Base-by-base conservation (phyloP, 30 jellyfish, hydroid and myxozoan species). In the Aurelia aurita complex sp. Pacific region DNA sequence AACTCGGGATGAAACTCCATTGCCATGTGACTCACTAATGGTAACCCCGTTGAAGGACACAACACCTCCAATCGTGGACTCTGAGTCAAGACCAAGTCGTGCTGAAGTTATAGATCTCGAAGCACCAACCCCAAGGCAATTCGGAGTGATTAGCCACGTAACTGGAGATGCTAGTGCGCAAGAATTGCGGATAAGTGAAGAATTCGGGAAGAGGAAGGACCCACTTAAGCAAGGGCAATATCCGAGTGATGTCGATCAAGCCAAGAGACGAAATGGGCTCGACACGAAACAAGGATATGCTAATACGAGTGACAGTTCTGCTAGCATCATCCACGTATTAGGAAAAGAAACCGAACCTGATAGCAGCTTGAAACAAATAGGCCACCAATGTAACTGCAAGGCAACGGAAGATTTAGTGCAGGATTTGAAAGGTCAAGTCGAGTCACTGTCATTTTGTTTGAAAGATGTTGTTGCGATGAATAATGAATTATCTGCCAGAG, bases 401-500 rank as follows among this genome's bases (percentile, higher is more conserved):
- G 23, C 52, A 72, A 17, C 82, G 16, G 77, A 57, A 35, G 36
- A 33, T 17, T 63, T 69, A 15, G 73, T 50, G 61, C 17, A 81
- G 50, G 60, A 55, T 8, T 75, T 81, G 14, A 85, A 74, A 67
- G 77, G 62, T 6, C 89, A 77, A 34, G 82, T 73, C 5, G 55
- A 29, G 16, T 13, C 54, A 9, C 76, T 90, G 14, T 63, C 83
- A 17, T 17, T 16, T 61, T 74, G 89, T 50, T 35, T 90, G 32
- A 29, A 77, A 32, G 89, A 74, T 33, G 61, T 77, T 23, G 82
- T 85, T 33, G 35, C 77, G 16, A 63, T 90, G 42, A 90, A 84
- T 71, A 78, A 63, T 60, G 97, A 90, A 36, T 71, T 90, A 50
- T 77, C 91, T 52, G 97, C 97, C 1, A 84, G 91, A 60, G 81